These are phyloP conservation scores for Syngnathus typhle DNA, from an alignment of 2,113 vertebrate species.

Conservation along the genomic window DNA sequence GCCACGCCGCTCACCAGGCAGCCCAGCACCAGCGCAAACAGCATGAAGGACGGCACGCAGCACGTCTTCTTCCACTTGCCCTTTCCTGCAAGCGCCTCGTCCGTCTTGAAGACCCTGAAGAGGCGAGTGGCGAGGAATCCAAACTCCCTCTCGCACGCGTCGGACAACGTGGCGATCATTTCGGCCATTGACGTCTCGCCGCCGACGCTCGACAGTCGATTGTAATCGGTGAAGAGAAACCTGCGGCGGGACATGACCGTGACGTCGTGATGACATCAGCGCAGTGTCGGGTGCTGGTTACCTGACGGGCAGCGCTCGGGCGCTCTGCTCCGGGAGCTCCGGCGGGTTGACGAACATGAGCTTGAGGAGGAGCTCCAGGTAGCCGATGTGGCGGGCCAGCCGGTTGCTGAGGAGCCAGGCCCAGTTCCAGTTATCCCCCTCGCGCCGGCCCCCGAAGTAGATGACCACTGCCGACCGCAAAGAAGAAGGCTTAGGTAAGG, in stretches of 20 bases:
- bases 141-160: constrained; percentile 93
- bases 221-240: constrained; percentile 94
- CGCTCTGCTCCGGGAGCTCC: constrained; percentile 92
- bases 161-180: constrained; percentile 94
- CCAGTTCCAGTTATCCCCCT: constrained; percentile 95
- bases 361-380: constrained; percentile 88
- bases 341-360: constrained; percentile 97
- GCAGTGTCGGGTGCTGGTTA: neutral
- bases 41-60: constrained; percentile 89
- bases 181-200: constrained; percentile 95
- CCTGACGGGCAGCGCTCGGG: constrained; percentile 86
- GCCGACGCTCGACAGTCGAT: constrained; percentile 88
- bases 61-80: constrained; percentile 96
- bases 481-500: neutral
- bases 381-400: constrained; percentile 88
- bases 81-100: constrained; percentile 84
- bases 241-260: constrained; percentile 51
- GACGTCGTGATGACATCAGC: neutral
- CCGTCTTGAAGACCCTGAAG: constrained; percentile 93
- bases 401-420: constrained; percentile 88
- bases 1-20: constrained; percentile 81
- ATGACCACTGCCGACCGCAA: constrained; percentile 75
- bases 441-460: constrained; percentile 90
- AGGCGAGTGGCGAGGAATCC: constrained; percentile 93
- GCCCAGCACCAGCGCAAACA: constrained; percentile 80